Evolutionary conservation across 1,140 invertebrate genomes (phyloP), one percentile per base, ranked within the genome.

Genomic region (Kradibia gibbosae): DNA sequence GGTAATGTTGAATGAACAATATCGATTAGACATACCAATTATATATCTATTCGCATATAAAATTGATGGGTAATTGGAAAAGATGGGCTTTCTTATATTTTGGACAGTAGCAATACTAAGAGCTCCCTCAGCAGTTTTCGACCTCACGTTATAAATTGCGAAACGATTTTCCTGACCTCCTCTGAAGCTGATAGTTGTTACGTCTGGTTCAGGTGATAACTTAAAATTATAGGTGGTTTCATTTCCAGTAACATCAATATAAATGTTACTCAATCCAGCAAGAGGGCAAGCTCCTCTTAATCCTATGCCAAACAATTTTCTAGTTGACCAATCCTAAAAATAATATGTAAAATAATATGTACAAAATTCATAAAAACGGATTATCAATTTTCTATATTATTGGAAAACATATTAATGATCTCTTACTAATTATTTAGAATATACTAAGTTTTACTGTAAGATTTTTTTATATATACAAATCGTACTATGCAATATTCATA

Each of bases 271-370:
- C 25, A 91, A 92, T 28, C 92, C 92, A 42, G 97, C 95, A 50
- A 98, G 90, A 55, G 96, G 95, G 90, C 98, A 99, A 60, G 93
- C 92, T 62, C 94, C 94, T 80, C 93, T 93, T 8, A 99, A 88
- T 39, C 95, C 95, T 86, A 95, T 94, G 1, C 96, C 97, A 92
- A 98, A 99, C 25, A 98, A 91, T 85, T 95, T 95, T 79, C 94
- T 93, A 77, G 98, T 92, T 2, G 96, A 97, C 96, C 97, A 99
- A 90, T 98, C 94, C 85, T 93, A 90, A 82, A 31, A 82, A 67
- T 48, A 82, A 77, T 71, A 7, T 71, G 8, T 13, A n/a, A 39
- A 36, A 39, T 39, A 39, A n/a, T n/a, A n/a, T n/a, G n/a, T n/a
- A n/a, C 31, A 31, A 62, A 7, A 28, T 62, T 62, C 10, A 62